These are phyloP conservation scores for Poecilia wingei DNA, from an alignment of 2,797 vertebrate species.

Conservation along the genomic window DNA sequence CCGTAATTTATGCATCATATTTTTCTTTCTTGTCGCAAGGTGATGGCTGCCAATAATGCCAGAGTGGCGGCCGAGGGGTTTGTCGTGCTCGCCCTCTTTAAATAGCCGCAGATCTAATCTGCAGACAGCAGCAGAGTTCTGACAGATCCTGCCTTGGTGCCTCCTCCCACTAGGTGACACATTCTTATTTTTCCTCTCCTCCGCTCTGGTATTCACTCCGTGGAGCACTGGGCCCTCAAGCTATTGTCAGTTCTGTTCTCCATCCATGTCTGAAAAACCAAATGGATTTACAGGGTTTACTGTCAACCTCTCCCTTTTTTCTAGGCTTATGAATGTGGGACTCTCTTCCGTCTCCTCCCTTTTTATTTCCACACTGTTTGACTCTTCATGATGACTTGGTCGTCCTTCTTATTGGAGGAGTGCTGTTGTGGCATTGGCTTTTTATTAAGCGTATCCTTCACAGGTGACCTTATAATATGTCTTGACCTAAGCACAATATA, in stretches of 20 bases:
- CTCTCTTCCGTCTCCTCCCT: constrained; percentile 52
- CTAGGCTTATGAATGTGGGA: constrained; percentile 52
- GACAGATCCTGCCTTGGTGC: constrained; percentile 79
- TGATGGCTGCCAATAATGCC: constrained; percentile 67
- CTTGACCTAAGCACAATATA: constrained; percentile 20
- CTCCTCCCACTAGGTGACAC: constrained; percentile 82
- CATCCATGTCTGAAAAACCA: constrained; percentile 81
- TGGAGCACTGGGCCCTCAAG: constrained; percentile 79
- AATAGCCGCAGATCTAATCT: constrained; percentile 84
- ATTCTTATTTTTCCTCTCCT: constrained; percentile 77
- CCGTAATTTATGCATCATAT: constrained; percentile 46
- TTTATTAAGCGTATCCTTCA: constrained; percentile 36
- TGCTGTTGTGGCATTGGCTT: constrained; percentile 22
- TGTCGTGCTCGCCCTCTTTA: constrained; percentile 71
- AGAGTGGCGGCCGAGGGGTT: constrained; percentile 47
- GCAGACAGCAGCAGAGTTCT: constrained; percentile 83
- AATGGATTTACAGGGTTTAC: constrained; percentile 83
- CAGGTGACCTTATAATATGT: constrained; percentile 26
- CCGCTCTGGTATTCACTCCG: constrained; percentile 78
- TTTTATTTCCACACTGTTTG: constrained; percentile 61
- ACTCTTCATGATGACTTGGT: constrained; percentile 64
- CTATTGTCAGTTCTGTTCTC: constrained; percentile 84
- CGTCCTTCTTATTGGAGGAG: constrained; percentile 56
- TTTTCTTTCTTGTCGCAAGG: constrained; percentile 46
- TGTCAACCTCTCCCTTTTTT: constrained; percentile 71